These are phyloP conservation scores for Oreamnos americanus DNA, from an alignment of 2,113 vertebrate genomes.

Conservation along the genomic window DNA sequence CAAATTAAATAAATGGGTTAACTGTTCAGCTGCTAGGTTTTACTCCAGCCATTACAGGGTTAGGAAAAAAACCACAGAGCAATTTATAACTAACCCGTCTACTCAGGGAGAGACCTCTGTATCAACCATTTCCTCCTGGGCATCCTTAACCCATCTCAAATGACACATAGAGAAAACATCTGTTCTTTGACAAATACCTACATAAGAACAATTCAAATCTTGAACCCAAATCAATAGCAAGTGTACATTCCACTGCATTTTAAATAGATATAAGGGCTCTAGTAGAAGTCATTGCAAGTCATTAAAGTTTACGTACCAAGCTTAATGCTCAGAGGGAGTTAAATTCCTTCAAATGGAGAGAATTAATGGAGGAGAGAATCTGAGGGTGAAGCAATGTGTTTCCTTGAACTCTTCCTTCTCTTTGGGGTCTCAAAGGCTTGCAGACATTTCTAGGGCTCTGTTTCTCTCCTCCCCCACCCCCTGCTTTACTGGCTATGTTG, in stretches of 20 bases:
- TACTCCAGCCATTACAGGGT: constrained; percentile 31
- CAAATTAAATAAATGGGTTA: constrained; percentile 63
- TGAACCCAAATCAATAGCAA: constrained; percentile 56
- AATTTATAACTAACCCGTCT: constrained; percentile 21
- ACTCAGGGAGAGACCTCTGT: constrained; percentile 50
- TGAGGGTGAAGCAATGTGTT: background rate
- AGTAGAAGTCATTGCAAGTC: constrained; percentile 1
- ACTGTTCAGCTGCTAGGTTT: constrained; percentile 54
- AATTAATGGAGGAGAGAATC: background rate
- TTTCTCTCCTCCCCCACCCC: background rate
- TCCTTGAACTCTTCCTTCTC: background rate
- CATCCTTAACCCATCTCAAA: constrained; percentile 53
- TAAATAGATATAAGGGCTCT: constrained; percentile 41
- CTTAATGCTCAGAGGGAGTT: constrained; percentile 25
- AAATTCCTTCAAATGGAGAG: background rate
- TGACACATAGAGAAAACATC: constrained; percentile 64
- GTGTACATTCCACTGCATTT: constrained; percentile 49
- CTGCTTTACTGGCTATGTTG: background rate
- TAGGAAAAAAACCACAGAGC: constrained; percentile 29
- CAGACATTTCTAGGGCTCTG: background rate
- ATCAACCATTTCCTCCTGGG: constrained; percentile 34
- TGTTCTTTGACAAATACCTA: constrained; percentile 70
- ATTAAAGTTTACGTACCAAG: constrained; percentile 57
- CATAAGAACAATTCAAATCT: constrained; percentile 29
- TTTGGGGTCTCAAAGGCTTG: background rate